Base-by-base conservation (phyloP, 1,140 invertebrate species). In the Danaus melanippus region DNA sequence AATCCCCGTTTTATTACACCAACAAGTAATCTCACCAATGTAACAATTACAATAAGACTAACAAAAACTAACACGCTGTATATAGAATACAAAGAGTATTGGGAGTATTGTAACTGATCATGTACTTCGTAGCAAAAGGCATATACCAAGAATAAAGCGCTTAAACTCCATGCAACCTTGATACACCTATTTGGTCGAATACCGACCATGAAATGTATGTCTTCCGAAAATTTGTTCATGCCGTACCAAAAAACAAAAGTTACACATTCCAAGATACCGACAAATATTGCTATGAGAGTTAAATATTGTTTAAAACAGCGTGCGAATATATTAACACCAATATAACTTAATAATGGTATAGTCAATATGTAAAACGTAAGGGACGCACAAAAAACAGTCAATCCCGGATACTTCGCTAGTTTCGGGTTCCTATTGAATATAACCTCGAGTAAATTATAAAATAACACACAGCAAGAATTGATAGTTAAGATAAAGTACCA, bases 121-220 rank as follows among this genome's bases (percentile, higher is more conserved):
- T 54, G 42, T 10, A 77, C 1, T 61, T 83, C 76, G 1, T 9
- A 47, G 40, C 48, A 60, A 40, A 77, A 72, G 0, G 65, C 55
- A 46, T 77, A 86, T 1, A 10, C 15, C 15, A 84, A 61, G 21
- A 76, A 10, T 12, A 65, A 17, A 47, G 40, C 53, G 0, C 74
- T 69, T 3, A 64, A 8, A 0, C 77, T 7, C 80, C 79, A 85
- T 12, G 59, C 50, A 0, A 62, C 12, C 58, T 74, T 82, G 53
- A 85, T 69, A 42, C 50, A 74, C 9, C 48, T 61, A n/a, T 64
- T 75, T n/a, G 79, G 77, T 41, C 70, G 69, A 0, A 79, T 63
- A 5, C 82, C 82, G 40, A 77, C 63, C 82, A 86, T 86, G 40
- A 84, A 86, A 57, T 86, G 80, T 10, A 86, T 65, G 45, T 86